Evolutionary conservation across 2,797 vertebrate genomes (phyloP).

Genomic region (Tarsius wallacei): DNA sequence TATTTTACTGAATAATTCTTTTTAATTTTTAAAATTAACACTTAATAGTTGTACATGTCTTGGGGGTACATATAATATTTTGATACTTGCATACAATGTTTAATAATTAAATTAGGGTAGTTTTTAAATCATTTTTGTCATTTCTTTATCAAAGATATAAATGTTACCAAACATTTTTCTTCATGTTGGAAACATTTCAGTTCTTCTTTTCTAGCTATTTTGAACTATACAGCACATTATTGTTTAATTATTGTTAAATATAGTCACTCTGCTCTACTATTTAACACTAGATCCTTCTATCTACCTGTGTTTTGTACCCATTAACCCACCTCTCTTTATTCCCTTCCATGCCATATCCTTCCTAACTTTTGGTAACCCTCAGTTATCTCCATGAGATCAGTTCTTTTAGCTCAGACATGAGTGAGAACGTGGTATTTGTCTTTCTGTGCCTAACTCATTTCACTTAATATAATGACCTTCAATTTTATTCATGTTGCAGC

Average conservation of each 20-base stretch:
- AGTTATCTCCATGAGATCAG: background rate
- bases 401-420: background rate
- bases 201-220: background rate
- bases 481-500: background rate
- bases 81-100: background rate
- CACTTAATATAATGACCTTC: background rate
- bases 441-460: background rate
- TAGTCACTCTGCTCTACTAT: background rate
- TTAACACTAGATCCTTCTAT: background rate
- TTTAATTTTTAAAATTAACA: background rate
- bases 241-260: background rate
- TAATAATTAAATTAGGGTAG: background rate
- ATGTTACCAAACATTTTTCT: background rate
- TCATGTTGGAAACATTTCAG: background rate
- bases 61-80: background rate
- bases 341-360: background rate
- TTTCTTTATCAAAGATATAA: too few species aligned
- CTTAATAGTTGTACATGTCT: background rate
- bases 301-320: background rate
- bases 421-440: background rate
- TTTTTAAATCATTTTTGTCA: background rate
- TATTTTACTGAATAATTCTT: slow-evolving; percentile 16
- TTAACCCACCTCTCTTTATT: background rate
- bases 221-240: background rate
- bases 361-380: background rate